Base-by-base conservation (phyloP, 2,797 vertebrate genomes). In the Crenichthys baileyi region DNA sequence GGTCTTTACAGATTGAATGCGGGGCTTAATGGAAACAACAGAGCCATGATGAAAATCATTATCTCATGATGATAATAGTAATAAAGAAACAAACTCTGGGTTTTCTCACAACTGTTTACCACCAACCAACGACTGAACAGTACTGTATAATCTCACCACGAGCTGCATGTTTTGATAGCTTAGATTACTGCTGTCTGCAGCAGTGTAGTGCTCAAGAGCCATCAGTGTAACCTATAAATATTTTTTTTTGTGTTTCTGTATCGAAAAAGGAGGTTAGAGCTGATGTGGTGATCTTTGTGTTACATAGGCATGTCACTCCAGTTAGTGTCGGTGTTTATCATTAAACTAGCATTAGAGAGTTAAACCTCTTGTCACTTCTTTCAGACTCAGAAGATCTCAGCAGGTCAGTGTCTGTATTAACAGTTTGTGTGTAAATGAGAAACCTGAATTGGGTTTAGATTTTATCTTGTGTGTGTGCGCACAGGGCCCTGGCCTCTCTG, bases 221-320 rank as follows among this genome's bases (percentile, higher is more conserved):
- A 87, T 93, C 85, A 56, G 53, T 91, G 89, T 95, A 90, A 90
- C 85, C 80, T 93, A 90, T 92, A 92, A 89, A 92, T 91, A 48
- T 82, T 84, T 88, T 67, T 36, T 24, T 44, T 68, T 76, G 87
- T 91, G 88, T 91, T 92, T 79, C 84, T 85, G 86, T 91, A 50
- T 31, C 88, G 82, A 90, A 73, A 80, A 85, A 85, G 82, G 88
- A 91, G 90, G 83, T 88, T 83, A 83, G 85, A 89, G 87, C 76
- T 63, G 80, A 81, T 84, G 90, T 92, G 88, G 80, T 85, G 88
- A 70, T 94, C 86, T 79, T 90, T 60, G 92, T 93, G 93, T 94
- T 91, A 88, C 89, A 90, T 91, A 92, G 92, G 93, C 94, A 94
- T 95, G 94, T 94, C 93, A 90, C 89, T 87, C 88, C 86, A 90